Conservation (phyloP, 2,888 invertebrate genomes). For the Aphodius sticticus region DNA sequence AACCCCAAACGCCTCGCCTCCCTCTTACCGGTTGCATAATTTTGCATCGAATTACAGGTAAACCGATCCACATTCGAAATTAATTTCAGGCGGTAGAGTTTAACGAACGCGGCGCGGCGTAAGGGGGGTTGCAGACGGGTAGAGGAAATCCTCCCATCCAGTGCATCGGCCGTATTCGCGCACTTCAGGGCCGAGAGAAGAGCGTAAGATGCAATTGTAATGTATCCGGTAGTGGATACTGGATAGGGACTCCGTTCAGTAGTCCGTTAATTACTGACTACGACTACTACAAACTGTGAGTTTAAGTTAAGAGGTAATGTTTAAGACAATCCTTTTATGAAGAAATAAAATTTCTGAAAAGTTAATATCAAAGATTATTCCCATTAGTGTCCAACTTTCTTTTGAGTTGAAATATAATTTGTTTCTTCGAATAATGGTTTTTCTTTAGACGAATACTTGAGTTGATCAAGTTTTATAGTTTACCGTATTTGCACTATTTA, state of each 20-base stretch:
- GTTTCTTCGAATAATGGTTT: no score
- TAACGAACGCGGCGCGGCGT: slow-evolving; percentile 26
- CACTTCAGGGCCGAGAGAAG: not conserved
- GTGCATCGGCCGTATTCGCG: slow-evolving; percentile 6
- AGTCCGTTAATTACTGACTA: slow-evolving; percentile 38
- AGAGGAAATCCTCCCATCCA: slow-evolving; percentile 18
- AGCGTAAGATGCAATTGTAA: slow-evolving; percentile 28
- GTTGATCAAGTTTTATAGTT: no score
- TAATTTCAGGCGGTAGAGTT: slow-evolving; percentile 27
- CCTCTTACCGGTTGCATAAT: slow-evolving; percentile 24
- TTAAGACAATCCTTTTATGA: no score
- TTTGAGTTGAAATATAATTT: no score
- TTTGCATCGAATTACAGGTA: slow-evolving; percentile 32
- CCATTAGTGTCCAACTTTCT: no score
- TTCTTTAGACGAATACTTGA: no score
- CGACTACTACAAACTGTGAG: slow-evolving; percentile 14
- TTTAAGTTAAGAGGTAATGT: no score
- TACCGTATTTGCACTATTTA: no score
- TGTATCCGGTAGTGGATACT: slow-evolving; percentile 28
- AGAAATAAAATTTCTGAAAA: no score
- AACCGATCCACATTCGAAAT: slow-evolving; percentile 31
- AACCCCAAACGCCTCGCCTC: not conserved
- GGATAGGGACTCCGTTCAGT: slow-evolving; percentile 16
- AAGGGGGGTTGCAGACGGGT: not conserved
- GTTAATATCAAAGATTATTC: no score